Evolutionary conservation across 2,888 invertebrate species (phyloP), one percentile per base, ranked within the genome.

Genomic region (Parnassius orleans): DNA sequence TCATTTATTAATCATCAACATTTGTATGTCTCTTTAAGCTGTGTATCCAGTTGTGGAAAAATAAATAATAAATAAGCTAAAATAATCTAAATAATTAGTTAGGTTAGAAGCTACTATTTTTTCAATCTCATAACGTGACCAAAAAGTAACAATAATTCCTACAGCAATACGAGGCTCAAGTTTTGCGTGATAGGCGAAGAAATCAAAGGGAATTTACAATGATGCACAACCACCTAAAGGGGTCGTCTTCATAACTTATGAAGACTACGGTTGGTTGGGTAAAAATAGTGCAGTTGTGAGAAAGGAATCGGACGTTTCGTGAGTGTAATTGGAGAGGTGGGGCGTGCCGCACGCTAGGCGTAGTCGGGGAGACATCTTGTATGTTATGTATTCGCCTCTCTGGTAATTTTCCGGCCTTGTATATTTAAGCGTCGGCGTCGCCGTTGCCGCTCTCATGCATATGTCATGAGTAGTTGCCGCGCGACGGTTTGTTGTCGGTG

Each of bases 401-500:
- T 53, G 60, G 65, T 64, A 69, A 66, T 66, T 68, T 65, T 60
- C 64, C 79, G 79, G 84, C 86, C 83, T 86, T 88, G 88, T 87
- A 89, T 88, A 90, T 89, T 89, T 84, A 86, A 88, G 83, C 81
- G 83, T 76, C 75, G 79, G 79, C 80, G 77, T 79, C 78, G 85
- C 77, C 83, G 78, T 78, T 76, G 82, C 81, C 82, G 77, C 81
- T 87, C 85, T 90, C 89, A 91, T 91, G 90, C 90, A 91, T 90
- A 90, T 90, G 89, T 91, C 89, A 91, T 91, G 90, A 91, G 87
- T 84, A 80, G 91, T 91, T 90, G 90, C 91, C 80, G 75, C 66
- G 91, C 90, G 83, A 90, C 90, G 78, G 90, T 90, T 91, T 91
- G 91, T 91, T 91, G 91, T 79, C 90, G 87, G 84, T 86, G 73